phyloP scores from a whole-genome alignment of 2,888 invertebrate species.

The Penaeus monodon region DNA sequence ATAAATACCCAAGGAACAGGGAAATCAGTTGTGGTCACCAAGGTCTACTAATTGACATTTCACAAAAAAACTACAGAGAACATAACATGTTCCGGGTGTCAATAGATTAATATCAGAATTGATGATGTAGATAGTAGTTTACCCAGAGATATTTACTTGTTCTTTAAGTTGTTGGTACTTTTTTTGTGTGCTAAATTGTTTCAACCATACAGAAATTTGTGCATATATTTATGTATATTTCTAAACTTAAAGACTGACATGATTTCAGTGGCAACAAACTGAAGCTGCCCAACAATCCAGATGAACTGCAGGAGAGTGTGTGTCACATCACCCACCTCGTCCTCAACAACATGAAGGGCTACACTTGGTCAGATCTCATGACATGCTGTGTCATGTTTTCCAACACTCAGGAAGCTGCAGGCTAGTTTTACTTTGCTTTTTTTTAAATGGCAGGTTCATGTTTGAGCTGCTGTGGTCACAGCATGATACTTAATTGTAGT shows the following conservation, averaged over 20 bases:
- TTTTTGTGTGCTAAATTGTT: background rate
- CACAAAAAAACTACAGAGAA: too few relatives aligned
- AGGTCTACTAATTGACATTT: too few relatives aligned
- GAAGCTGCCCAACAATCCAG: conserved; percentile 29
- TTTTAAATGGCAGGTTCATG: too few relatives aligned
- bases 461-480: too few relatives aligned
- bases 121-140: too few relatives aligned
- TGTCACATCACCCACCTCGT: conserved; percentile 49
- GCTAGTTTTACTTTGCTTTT: conserved; percentile 28
- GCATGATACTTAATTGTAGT: too few relatives aligned
- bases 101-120: too few relatives aligned
- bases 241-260: background rate
- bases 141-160: too few relatives aligned
- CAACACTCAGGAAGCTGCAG: conserved; percentile 57
- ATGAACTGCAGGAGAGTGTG: conserved; percentile 37
- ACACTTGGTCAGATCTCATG: conserved; percentile 55
- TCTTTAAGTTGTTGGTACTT: too few relatives aligned
- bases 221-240: conserved; percentile 17
- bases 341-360: conserved; percentile 59
- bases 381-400: conserved; percentile 56
- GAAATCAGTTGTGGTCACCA: too few relatives aligned
- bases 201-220: background rate
- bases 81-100: too few relatives aligned
- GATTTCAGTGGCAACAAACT: conserved; percentile 57
- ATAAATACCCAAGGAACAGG: too few relatives aligned